These are phyloP conservation scores for Stichodactyla helianthus DNA, from an alignment of 64 coral and sea anemone species.

Conservation along the genomic window DNA sequence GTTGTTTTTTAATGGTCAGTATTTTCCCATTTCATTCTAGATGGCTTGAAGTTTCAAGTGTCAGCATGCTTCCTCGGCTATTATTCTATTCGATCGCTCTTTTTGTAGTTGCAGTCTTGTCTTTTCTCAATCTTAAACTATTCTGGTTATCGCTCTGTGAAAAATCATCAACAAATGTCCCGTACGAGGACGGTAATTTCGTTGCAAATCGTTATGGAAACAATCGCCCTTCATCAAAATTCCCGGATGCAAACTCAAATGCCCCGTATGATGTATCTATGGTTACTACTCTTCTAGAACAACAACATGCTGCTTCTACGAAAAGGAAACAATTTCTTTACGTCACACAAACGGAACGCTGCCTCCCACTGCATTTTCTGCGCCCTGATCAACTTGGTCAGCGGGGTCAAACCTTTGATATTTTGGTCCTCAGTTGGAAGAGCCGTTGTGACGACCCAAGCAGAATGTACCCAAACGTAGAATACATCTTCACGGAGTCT, in stretches of 20 bases:
- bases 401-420: neutral
- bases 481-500: constrained; percentile 13
- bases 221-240: neutral
- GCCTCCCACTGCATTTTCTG: constrained; percentile 31
- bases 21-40: neutral
- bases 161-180: neutral
- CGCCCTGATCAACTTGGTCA: constrained; percentile 34
- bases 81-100: neutral
- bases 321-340: constrained; percentile 38
- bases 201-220: neutral
- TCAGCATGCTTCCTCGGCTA: neutral
- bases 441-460: neutral
- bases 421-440: constrained; percentile 28
- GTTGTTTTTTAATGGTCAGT: neutral
- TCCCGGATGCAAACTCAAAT: constrained; percentile 8
- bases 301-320: neutral
- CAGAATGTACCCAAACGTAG: constrained; percentile 24
- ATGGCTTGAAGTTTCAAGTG: neutral
- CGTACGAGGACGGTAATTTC: neutral
- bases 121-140: neutral
- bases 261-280: neutral
- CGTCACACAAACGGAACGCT: constrained; percentile 40
- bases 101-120: neutral
- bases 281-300: neutral
- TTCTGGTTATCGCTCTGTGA: neutral